Conservation (phyloP, 2,888 invertebrate species). For the Serrognathus titanus region DNA sequence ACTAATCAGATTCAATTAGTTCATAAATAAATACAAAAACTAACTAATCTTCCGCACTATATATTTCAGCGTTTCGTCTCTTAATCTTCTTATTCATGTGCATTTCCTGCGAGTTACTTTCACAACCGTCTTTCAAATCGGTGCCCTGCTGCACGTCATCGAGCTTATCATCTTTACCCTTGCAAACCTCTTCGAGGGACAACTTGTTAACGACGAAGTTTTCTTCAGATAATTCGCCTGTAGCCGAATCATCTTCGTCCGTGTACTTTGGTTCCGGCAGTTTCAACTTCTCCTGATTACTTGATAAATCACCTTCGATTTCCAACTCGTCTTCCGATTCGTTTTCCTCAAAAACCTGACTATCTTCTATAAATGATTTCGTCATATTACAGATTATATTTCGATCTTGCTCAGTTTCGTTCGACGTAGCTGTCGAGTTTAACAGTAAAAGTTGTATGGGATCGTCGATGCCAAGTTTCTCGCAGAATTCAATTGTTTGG, state of each 20-base stretch:
- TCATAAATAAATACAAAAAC: background rate
- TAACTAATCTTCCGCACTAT: slow-evolving; percentile 26
- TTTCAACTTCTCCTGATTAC: slow-evolving; percentile 22
- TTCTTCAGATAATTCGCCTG: background rate
- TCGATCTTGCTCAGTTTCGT: slow-evolving; percentile 5
- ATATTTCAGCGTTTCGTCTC: slow-evolving; percentile 47
- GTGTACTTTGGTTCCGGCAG: slow-evolving; percentile 36
- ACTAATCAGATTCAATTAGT: too few relatives aligned
- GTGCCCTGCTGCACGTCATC: background rate
- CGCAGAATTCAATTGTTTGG: slow-evolving; percentile 67
- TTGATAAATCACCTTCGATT: slow-evolving; percentile 14
- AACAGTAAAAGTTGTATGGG: slow-evolving; percentile 64
- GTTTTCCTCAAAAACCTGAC: slow-evolving; percentile 14
- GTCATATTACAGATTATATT: slow-evolving; percentile 8
- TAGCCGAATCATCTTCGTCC: background rate
- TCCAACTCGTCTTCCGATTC: slow-evolving; percentile 6
- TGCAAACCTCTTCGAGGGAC: background rate
- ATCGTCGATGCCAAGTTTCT: slow-evolving; percentile 72
- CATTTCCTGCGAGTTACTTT: slow-evolving; percentile 15
- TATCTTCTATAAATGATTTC: slow-evolving; percentile 21
- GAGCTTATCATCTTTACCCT: background rate
- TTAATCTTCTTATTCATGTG: slow-evolving; percentile 44
- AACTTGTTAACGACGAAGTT: background rate
- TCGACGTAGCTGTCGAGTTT: slow-evolving; percentile 41
- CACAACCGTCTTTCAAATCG: slow-evolving; percentile 1